Evolutionary conservation across 2,797 vertebrate species (phyloP).

Genomic region (Ceyx erithaca): DNA sequence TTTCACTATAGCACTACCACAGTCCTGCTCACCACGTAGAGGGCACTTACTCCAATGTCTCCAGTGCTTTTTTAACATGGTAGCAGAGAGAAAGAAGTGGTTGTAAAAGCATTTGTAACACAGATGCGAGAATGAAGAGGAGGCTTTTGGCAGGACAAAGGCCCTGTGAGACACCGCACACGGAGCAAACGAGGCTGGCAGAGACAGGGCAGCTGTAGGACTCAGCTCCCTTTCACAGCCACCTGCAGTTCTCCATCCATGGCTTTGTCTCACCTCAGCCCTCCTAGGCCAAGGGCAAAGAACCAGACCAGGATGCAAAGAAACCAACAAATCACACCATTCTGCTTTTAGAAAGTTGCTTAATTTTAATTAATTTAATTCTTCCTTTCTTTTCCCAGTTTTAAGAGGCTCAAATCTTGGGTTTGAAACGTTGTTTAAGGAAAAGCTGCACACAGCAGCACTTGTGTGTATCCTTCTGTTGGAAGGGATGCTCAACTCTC

Average conservation of each 20-base stretch:
- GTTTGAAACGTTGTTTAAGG: background rate
- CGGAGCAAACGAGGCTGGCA: background rate
- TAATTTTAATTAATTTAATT: fast-evolving
- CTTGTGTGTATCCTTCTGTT: background rate
- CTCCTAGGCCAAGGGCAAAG: background rate
- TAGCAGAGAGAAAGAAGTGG: background rate
- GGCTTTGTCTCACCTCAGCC: background rate
- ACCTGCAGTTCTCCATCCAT: background rate
- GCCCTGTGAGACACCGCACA: fast-evolving
- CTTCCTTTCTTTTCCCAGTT: background rate
- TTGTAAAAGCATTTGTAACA: background rate
- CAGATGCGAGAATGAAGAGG: background rate
- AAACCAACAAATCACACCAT: background rate
- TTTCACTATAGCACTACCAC: background rate
- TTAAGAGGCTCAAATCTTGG: background rate
- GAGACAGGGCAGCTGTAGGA: background rate
- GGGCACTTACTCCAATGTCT: background rate
- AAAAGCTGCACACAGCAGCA: background rate
- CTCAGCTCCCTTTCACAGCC: fast-evolving
- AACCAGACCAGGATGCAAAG: background rate
- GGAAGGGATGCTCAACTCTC: background rate
- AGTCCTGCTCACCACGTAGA: background rate
- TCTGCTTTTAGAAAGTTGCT: background rate
- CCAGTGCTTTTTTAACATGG: background rate
- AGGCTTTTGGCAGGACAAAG: background rate